Evolutionary conservation across 2,797 vertebrate species (phyloP).

Genomic region (Rhinogobio ventralis): DNA sequence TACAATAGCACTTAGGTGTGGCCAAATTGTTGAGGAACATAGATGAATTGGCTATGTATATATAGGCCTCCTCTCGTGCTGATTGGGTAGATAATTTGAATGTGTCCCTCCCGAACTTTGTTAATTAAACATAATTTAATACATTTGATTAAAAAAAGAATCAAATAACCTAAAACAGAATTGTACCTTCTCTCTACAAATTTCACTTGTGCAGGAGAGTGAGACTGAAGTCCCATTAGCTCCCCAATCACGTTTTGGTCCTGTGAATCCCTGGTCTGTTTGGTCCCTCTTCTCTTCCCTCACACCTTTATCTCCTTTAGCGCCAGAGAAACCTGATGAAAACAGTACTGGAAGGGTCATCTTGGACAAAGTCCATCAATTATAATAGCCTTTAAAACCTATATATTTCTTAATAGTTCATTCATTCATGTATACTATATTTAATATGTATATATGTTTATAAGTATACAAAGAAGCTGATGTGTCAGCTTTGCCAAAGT

Average conservation of each 20-base stretch:
- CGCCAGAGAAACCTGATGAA: slow-evolving; percentile 39
- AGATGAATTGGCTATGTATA: too few relatives aligned
- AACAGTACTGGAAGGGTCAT: neutral
- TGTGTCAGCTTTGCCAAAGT: too few relatives aligned
- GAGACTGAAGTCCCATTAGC: slow-evolving; percentile 55
- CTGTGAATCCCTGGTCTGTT: slow-evolving; percentile 68
- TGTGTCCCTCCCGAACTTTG: too few relatives aligned
- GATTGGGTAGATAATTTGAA: too few relatives aligned
- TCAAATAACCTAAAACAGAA: neutral
- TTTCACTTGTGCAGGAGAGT: slow-evolving; percentile 45
- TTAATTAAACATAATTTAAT: neutral
- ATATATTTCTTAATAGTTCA: neutral
- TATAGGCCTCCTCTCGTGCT: too few relatives aligned
- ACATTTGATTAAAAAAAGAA: neutral
- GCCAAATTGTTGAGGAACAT: too few relatives aligned
- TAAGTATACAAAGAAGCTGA: too few relatives aligned
- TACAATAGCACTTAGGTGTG: too few relatives aligned
- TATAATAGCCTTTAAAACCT: neutral
- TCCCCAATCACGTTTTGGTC: slow-evolving; percentile 78
- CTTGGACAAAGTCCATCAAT: neutral
- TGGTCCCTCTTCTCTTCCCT: slow-evolving; percentile 72
- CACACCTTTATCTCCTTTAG: slow-evolving; percentile 78
- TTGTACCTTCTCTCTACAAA: slow-evolving; percentile 79
- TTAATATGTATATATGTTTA: too few relatives aligned
- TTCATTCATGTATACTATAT: neutral